Base-by-base conservation (phyloP, 1,140 invertebrate species). In the Heliconius himera region DNA sequence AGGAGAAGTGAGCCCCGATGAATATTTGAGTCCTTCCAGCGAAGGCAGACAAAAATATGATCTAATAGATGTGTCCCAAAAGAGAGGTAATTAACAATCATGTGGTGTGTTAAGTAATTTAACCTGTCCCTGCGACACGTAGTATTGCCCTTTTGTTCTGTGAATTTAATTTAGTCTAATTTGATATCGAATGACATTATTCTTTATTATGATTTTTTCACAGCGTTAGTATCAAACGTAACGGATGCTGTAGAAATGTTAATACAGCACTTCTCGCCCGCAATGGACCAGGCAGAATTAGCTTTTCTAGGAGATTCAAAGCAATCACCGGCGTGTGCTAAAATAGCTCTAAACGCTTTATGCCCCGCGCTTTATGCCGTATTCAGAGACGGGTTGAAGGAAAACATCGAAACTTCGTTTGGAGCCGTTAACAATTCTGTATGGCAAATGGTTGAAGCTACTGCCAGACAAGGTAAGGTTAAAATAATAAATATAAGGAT, bases 361-460 rank as follows among this genome's bases (percentile, higher is more conserved):
- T 98, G 98, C 89, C 98, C 98, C 2, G 96, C 97, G n/a, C 92
- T 99, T 1, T 98, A 98, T 86, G 96, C 97, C 2, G 96, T 98
- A 56, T 96, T 99, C 81, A 97, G 96, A 80, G 97, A 98, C 91
- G 98, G 98, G 2, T 95, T 98, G 11, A 97, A 97, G 89, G 96
- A 97, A 26, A 96, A 95, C 83, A 95, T 98, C 29, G 96, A 97
- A 85, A 98, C 98, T 0, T 96, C 98, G 41, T 98, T 99, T 91
- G 98, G 98, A 51, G 96, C 97, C 38, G 97, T 98, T 46, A 96
- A 96, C 74, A 98, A 98, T 88, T 98, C 97, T 16, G 97, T 98
- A 66, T 99, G 98, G 98, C 97, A 98, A 94, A 96, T 97, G 60
- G 96, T 98, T 9, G 98, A 98, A 94, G 97, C 97, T 56, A 98